Evolutionary conservation across 1,140 invertebrate genomes (phyloP).

Genomic region (Anadara kagoshimensis): DNA sequence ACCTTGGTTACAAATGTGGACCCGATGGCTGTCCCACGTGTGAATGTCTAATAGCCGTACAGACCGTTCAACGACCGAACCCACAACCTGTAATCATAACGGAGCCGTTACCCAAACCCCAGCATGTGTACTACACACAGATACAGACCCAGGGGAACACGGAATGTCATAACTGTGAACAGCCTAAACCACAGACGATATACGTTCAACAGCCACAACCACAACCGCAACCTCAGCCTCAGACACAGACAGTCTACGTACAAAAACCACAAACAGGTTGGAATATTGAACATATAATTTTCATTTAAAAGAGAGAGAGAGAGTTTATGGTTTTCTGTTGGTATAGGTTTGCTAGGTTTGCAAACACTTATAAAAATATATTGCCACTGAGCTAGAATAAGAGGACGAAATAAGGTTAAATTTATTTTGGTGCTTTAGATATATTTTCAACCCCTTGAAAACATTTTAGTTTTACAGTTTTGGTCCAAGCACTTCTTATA

Average conservation of each 20-base stretch:
- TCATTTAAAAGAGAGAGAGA: not conserved
- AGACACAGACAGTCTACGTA: conserved; percentile 28
- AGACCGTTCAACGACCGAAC: not conserved
- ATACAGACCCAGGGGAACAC: conserved; percentile 6
- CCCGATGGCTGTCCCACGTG: conserved; percentile 36
- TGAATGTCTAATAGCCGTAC: conserved; percentile 29
- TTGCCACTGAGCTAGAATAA: no score
- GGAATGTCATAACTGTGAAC: conserved; percentile 27
- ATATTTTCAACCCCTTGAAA: no score
- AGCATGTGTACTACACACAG: conserved; percentile 2
- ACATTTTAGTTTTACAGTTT: no score
- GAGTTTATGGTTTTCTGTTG: no score
- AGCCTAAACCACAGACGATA: not conserved
- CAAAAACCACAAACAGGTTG: conserved; percentile 10
- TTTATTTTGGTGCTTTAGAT: no score
- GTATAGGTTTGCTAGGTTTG: no score
- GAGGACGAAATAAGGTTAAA: no score
- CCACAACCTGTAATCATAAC: not conserved
- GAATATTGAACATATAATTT: not conserved
- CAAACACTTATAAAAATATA: no score
- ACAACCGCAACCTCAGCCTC: conserved; percentile 11
- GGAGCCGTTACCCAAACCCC: conserved; percentile 1
- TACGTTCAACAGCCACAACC: conserved; percentile 17
- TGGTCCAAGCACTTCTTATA: no score
- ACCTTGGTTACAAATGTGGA: conserved; percentile 36